phyloP scores from a whole-genome alignment of 2,113 vertebrate species.

The Rhombomys opimus region DNA sequence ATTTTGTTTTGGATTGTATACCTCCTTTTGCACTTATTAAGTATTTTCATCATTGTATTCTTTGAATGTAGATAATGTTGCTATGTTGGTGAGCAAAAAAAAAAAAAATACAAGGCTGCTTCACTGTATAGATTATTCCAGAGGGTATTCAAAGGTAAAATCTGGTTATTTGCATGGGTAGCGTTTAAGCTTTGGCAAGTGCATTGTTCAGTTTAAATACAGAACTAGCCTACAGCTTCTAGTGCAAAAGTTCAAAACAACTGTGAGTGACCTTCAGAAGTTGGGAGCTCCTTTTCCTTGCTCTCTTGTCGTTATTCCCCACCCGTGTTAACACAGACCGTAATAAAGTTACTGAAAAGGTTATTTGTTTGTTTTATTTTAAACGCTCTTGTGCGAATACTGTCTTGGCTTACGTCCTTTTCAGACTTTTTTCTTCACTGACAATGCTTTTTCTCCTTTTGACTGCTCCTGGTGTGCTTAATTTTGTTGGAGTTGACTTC shows the following conservation, averaged over 20 bases:
- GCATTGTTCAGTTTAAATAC: neutral
- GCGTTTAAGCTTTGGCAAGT: neutral
- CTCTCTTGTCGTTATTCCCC: neutral
- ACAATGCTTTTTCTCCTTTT: neutral
- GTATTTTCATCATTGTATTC: neutral
- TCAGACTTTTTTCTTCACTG: neutral
- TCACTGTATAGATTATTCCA: neutral
- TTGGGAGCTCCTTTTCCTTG: neutral
- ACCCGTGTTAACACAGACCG: neutral
- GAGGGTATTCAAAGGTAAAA: slow-evolving; percentile 28
- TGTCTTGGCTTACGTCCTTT: neutral
- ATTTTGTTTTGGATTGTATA: neutral
- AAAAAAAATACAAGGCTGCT: neutral
- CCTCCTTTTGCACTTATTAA: neutral
- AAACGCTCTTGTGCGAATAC: neutral
- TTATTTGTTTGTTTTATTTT: neutral
- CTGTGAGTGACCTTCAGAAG: neutral
- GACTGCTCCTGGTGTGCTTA: neutral
- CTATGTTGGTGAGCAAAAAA: slow-evolving; percentile 4
- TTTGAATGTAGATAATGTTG: slow-evolving; percentile 31
- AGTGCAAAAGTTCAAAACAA: neutral
- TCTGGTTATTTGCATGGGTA: neutral
- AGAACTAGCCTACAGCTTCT: neutral
- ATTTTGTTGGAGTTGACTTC: neutral
- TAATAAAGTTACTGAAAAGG: neutral